Percentiles rank a stretch among this genome's conserved stretches.
Evolutionary conservation across 2,113 vertebrate genomes (phyloP).

Genomic region (Reinhardtius hippoglossoides): DNA sequence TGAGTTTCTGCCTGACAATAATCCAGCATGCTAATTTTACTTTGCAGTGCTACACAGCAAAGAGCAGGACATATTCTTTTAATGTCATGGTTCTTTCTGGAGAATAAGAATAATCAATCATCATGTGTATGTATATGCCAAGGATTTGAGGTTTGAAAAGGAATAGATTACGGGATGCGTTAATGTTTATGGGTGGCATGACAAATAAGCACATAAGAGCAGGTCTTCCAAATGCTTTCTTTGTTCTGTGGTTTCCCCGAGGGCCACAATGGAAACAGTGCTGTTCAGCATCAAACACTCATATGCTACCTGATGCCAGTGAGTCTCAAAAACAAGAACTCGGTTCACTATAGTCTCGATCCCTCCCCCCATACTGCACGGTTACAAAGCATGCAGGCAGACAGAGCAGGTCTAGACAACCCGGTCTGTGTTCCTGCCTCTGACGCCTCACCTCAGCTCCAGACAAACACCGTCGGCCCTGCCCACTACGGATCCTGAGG

Average conservation of each 20-base stretch:
- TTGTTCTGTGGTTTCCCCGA: conserved; percentile 73
- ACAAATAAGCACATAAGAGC: conserved; percentile 55
- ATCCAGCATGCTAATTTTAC: conserved; percentile 64
- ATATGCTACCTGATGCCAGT: conserved; percentile 70
- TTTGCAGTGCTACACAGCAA: conserved; percentile 33
- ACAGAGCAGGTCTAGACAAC: conserved; percentile 78
- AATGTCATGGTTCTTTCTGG: conserved; percentile 26
- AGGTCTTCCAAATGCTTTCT: conserved; percentile 55
- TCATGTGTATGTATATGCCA: not conserved
- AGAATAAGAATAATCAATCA: not conserved
- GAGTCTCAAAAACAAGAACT: conserved; percentile 70
- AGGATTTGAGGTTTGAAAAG: conserved; percentile 31
- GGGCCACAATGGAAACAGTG: conserved; percentile 72
- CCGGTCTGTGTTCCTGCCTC: conserved; percentile 64
- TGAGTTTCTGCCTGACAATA: conserved; percentile 67
- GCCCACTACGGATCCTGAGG: conserved; percentile 38
- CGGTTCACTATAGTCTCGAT: conserved; percentile 21
- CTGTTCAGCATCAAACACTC: conserved; percentile 65
- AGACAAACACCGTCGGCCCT: conserved; percentile 67
- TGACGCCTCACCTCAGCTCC: conserved; percentile 72
- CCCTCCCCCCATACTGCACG: conserved; percentile 57
- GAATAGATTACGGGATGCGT: conserved; percentile 36
- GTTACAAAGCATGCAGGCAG: conserved; percentile 76
- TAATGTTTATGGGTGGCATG: conserved; percentile 59
- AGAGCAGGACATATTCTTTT: conserved; percentile 29